Base-by-base conservation (phyloP, 2,113 vertebrate genomes). In the Melanotaenia duboulayi region DNA sequence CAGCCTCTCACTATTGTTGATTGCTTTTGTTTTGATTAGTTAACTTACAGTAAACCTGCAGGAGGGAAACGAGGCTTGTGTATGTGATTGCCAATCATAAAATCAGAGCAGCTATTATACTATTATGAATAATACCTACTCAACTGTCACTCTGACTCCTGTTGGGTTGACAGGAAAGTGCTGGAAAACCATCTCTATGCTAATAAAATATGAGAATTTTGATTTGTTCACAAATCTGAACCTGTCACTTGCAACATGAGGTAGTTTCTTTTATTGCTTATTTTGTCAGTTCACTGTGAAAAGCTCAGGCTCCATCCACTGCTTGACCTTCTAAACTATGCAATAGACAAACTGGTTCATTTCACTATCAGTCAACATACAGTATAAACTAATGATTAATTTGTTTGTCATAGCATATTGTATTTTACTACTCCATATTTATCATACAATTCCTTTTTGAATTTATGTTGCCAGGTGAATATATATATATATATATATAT, bases 21-120 rank as follows among this genome's bases (percentile, higher is more conserved):
- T 89, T 83, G 76, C 65, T 44, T 67, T 65, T 84, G 66, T 77
- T 85, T 71, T 76, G 76, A 88, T 86, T 77, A 73, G 74, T 61
- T 11, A 11, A 64, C 66, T 76, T 61, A 42, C 63, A 28, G 73
- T 65, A 51, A 23, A 67, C 23, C 76, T 74, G 59, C 62, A 39
- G 78, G 80, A 37, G 55, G 68, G 14, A 44, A 48, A 51, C 23
- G 11, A 46, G 44, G 4, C 72, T 68, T 7, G 0, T 62, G 72
- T 74, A 58, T 68, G 58, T 81, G 80, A 88, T 77, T 86, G 71
- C 25, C 74, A 86, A 78, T 87, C 84, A 84, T 65, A 76, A 67
- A 80, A 82, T 84, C 82, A 87, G 74, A 78, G 23, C 25, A 67
- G 69, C 56, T 46, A 79, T 84, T 76, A 85, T 74, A 59, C 35